Base-by-base conservation (phyloP, 2,113 vertebrate genomes). In the Archocentrus centrarchus region DNA sequence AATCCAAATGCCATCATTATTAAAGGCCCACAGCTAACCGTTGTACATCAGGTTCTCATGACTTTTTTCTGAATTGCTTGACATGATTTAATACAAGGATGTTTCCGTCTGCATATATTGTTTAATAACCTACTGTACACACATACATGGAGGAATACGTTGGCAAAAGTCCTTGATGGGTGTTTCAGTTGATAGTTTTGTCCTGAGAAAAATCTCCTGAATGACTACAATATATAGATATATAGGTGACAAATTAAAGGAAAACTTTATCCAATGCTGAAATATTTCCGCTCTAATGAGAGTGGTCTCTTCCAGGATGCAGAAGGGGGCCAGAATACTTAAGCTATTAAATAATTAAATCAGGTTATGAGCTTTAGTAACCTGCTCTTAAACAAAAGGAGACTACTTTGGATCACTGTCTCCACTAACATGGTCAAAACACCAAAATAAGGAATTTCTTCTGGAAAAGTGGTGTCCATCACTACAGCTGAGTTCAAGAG, bases 91-190 rank as follows among this genome's bases (percentile, higher is more conserved):
- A 82, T 83, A 75, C 77, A 87, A 86, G 27, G 22, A 64, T n/a
- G 17, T 30, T 78, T 83, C 70, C 68, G 75, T 64, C 59, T 86
- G 66, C 41, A 77, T 75, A 50, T 91, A 61, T 41, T 66, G 58
- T 90, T 92, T 88, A 91, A 90, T 91, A 44, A 87, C 76, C 60
- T 83, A 87, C 78, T 79, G 32, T 75, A 85, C 75, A 89, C 75
- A 86, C 70, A 94, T 0, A 47, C 82, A 75, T 61, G 24, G 50
- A 82, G 73, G 94, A 96, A 93, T 93, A 96, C 82, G 93, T 95
- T 95, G 96, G 96, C 96, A 96, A 96, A 91, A 95, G 89, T 81
- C 64, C 59, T 83, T 75, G 63, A 80, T n/a, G 77, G 63, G 75
- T 37, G 68, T 87, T 86, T 79, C 44, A 86, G 86, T 77, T 30